These are phyloP conservation scores for Drosophila hamatofila DNA, from an alignment of 2,888 invertebrate species.

Conservation along the genomic window DNA sequence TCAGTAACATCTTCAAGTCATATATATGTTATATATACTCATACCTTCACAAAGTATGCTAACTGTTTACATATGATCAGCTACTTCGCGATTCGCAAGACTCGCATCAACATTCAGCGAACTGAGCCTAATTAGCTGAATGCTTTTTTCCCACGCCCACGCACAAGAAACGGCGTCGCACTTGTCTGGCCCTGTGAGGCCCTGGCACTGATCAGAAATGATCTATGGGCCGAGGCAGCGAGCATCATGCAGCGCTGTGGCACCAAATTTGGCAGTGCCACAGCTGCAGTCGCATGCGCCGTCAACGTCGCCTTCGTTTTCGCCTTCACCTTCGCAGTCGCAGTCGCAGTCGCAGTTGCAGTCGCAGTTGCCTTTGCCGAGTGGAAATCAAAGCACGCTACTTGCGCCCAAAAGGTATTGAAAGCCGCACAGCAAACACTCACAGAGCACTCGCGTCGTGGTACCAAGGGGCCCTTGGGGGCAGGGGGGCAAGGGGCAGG, in stretches of 20 bases:
- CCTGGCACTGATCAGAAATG: conserved; percentile 57
- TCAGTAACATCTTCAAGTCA: not conserved
- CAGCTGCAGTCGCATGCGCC: conserved; percentile 7
- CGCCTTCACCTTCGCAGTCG: not conserved
- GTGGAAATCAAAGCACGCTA: conserved; percentile 73
- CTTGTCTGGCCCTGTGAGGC: conserved; percentile 57
- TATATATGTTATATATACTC: not conserved
- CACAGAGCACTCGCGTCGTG: conserved; percentile 16
- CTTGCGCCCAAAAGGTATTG: conserved; percentile 60
- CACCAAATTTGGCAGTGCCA: conserved; percentile 71
- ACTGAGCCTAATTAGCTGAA: conserved; percentile 63
- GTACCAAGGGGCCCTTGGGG: not conserved
- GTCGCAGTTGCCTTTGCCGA: conserved; percentile 1
- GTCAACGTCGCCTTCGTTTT: conserved; percentile 2
- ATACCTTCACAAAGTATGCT: too few species aligned
- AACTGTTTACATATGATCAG: not conserved
- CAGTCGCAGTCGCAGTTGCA: not conserved
- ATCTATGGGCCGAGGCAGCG: conserved; percentile 60
- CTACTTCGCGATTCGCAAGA: not conserved
- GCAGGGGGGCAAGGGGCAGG: not conserved
- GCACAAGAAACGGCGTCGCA: conserved; percentile 50
- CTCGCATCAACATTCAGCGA: conserved; percentile 6
- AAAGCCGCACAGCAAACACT: conserved; percentile 51
- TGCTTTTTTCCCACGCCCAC: conserved; percentile 74
- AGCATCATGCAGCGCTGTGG: conserved; percentile 46